Percentiles rank a stretch among this genome's conserved stretches.
phyloP scores from a whole-genome alignment of 2,797 vertebrate genomes.

The Phrynocephalus vlangalii region DNA sequence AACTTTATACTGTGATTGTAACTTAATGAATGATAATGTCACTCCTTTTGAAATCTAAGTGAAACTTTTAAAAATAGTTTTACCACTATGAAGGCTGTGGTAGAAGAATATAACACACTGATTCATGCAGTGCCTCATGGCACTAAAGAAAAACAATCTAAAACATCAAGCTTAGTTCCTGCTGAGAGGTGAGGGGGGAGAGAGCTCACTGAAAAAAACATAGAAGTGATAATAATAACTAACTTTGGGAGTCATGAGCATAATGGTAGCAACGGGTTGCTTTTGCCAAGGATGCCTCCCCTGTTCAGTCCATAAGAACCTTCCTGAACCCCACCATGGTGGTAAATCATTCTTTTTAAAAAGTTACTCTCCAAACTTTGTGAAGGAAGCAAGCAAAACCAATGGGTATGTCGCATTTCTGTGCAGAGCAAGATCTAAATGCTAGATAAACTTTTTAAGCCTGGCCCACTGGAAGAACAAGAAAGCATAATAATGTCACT shows the following conservation, averaged over 20 bases:
- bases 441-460: not conserved
- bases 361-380: not conserved
- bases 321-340: too few species aligned
- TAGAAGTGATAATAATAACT: too few species aligned
- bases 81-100: not conserved
- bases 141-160: not conserved
- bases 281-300: too few species aligned
- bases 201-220: not conserved
- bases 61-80: not conserved
- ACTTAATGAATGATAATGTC: not conserved
- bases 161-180: not conserved
- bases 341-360: not conserved
- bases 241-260: too few species aligned
- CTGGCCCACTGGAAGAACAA: not conserved
- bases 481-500: not conserved
- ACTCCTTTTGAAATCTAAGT: not conserved
- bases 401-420: not conserved
- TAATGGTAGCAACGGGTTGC: too few species aligned
- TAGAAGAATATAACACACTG: not conserved
- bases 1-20: not conserved
- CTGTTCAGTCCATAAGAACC: too few species aligned
- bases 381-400: not conserved
- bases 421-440: not conserved
- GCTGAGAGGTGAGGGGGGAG: not conserved
- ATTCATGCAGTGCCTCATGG: not conserved